A percentile compares a stretch with the other conserved stretches of the same genome.
Conservation (phyloP, 2,888 invertebrate species). For the Acrocera orbiculus region DNA sequence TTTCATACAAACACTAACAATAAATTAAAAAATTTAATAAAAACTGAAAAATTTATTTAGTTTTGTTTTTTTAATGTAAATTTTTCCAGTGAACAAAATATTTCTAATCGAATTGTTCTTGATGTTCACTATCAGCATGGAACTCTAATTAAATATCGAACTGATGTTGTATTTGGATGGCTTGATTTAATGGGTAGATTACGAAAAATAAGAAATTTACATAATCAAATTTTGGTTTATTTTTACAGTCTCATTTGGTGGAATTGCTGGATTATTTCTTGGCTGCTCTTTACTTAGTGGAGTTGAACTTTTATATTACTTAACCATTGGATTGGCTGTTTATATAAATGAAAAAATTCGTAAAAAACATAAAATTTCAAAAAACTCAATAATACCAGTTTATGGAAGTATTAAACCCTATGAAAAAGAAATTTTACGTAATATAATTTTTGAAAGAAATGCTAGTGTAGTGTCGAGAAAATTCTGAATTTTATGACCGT, state of each 20-base stretch:
- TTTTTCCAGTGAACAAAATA: conserved; percentile 1
- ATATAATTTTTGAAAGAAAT: too few relatives aligned
- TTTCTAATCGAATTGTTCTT: conserved; percentile 13
- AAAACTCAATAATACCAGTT: too few relatives aligned
- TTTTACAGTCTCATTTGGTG: conserved; percentile 30
- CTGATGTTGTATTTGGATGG: conserved; percentile 32
- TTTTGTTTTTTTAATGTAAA: neutral
- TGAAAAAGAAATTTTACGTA: too few relatives aligned
- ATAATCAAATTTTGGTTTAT: neutral
- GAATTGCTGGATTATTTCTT: conserved; percentile 33
- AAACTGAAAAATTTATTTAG: too few relatives aligned
- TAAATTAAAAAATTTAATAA: too few relatives aligned
- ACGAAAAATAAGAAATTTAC: conserved; percentile 1
- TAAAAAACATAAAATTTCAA: too few relatives aligned
- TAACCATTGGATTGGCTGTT: conserved; percentile 21
- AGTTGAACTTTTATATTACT: conserved; percentile 31
- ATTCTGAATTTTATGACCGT: too few relatives aligned
- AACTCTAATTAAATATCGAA: conserved; percentile 32
- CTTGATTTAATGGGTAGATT: conserved; percentile 31
- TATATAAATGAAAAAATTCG: conserved; percentile 15
- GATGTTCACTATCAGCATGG: conserved; percentile 31
- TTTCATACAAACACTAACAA: too few relatives aligned
- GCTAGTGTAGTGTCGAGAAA: too few relatives aligned
- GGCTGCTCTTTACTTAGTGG: conserved; percentile 33
- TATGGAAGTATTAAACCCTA: too few relatives aligned